A percentile compares a stretch with the other conserved stretches of the same genome.
phyloP scores from a whole-genome alignment of 1,140 invertebrate genomes.

The Heliothis subflexa region DNA sequence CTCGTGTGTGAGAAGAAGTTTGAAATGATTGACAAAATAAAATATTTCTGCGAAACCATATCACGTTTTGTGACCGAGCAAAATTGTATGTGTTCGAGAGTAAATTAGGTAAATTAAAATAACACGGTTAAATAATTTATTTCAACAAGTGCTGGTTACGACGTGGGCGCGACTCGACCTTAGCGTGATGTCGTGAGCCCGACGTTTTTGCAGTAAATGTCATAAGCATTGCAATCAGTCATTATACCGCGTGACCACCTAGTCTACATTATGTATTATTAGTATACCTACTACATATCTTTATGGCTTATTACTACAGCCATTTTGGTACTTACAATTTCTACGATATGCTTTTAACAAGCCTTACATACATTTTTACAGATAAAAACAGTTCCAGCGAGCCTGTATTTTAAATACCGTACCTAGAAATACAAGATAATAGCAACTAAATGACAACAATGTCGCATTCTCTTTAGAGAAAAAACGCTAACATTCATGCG shows the following conservation, averaged over 20 bases:
- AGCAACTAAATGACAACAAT: no score
- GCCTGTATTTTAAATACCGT: no score
- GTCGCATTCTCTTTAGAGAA: no score
- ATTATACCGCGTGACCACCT: not conserved
- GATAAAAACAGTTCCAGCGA: no score
- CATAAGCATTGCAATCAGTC: slow-evolving; percentile 23
- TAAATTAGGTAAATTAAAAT: slow-evolving; percentile 16
- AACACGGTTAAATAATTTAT: slow-evolving; percentile 23
- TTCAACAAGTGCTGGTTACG: slow-evolving; percentile 14
- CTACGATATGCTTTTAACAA: no score
- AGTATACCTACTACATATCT: no score
- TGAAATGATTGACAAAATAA: not conserved
- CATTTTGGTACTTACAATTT: no score
- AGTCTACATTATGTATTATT: not conserved
- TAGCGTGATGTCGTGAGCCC: slow-evolving; percentile 61
- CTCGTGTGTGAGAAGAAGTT: not conserved
- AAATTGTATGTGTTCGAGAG: not conserved
- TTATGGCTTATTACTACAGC: no score
- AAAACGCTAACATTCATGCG: no score
- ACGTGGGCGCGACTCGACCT: slow-evolving; percentile 58
- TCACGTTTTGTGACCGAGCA: not conserved
- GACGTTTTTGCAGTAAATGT: slow-evolving; percentile 50
- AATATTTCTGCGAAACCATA: not conserved
- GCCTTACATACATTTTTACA: no score
- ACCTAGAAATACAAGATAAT: no score